These are phyloP conservation scores for Chlamydotis undulata DNA, from an alignment of 2,113 vertebrate genomes.

Conservation along the genomic window DNA sequence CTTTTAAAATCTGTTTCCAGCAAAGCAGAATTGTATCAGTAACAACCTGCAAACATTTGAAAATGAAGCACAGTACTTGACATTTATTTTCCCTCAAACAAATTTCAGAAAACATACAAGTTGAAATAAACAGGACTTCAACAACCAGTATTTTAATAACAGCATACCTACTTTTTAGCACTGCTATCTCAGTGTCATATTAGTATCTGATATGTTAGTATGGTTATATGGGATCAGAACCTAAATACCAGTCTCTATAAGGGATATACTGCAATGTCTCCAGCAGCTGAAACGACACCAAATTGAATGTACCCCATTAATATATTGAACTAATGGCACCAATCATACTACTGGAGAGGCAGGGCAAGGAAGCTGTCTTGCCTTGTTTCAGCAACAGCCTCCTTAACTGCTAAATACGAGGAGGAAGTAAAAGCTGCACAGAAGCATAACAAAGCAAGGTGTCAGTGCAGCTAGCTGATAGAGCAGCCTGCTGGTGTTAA, in stretches of 20 bases:
- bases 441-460: conserved; percentile 29
- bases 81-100: background rate
- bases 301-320: background rate
- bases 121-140: background rate
- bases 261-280: background rate
- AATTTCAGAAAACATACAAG: background rate
- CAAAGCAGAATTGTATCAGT: background rate
- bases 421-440: background rate
- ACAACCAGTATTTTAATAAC: background rate
- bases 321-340: background rate
- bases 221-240: background rate
- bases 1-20: background rate
- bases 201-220: background rate
- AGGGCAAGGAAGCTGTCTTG: background rate
- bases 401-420: background rate
- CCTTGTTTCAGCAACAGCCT: background rate
- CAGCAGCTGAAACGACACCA: background rate
- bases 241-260: background rate
- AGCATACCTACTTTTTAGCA: background rate
- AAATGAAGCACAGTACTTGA: background rate
- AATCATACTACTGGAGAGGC: background rate
- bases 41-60: background rate
- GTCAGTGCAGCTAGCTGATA: background rate
- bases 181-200: background rate
- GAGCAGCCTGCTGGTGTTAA: conserved; percentile 79